Evolutionary conservation across 30 jellyfish, hydroid and myxozoan genomes (phyloP).

Genomic region (Chironex yamaguchii): DNA sequence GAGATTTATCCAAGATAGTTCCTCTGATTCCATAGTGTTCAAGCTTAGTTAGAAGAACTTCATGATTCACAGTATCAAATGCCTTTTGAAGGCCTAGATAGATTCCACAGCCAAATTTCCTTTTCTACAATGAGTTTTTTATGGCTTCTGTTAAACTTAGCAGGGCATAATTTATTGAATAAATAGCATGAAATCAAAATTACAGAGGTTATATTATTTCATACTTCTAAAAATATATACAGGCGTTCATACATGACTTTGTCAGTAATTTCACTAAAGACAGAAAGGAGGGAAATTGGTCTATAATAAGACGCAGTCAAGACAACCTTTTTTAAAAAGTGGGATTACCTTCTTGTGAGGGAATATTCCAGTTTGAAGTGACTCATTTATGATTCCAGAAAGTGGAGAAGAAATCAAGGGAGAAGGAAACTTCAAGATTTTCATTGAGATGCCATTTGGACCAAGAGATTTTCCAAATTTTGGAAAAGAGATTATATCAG

Average conservation of each 20-base stretch:
- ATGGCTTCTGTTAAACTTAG: constrained; percentile 57
- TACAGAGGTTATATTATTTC: constrained; percentile 39
- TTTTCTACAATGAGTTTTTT: constrained; percentile 4
- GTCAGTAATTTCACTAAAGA: constrained; percentile 61
- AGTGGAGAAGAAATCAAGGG: constrained; percentile 65
- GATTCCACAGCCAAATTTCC: constrained; percentile 31
- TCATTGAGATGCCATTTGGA: constrained; percentile 73
- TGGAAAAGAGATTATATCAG: constrained; percentile 65
- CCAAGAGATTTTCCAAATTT: constrained; percentile 76
- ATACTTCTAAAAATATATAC: constrained; percentile 45
- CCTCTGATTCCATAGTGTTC: constrained; percentile 43
- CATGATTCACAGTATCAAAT: constrained; percentile 52
- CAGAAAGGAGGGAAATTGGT: constrained; percentile 77
- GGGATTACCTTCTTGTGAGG: constrained; percentile 77
- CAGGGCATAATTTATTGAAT: constrained; percentile 69
- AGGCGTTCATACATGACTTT: constrained; percentile 55
- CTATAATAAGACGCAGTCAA: constrained; percentile 59
- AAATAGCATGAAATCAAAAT: constrained; percentile 64
- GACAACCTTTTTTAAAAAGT: constrained; percentile 65
- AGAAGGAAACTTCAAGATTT: constrained; percentile 27
- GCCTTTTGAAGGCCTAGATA: constrained; percentile 53
- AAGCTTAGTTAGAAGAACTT: constrained; percentile 20
- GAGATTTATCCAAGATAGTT: constrained; percentile 8
- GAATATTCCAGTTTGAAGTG: constrained; percentile 59
- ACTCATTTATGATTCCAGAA: constrained; percentile 66